A percentile compares a stretch with the other conserved stretches of the same genome.
These are phyloP conservation scores for Esox masquinongy DNA, from an alignment of 2,797 vertebrate genomes.

Conservation along the genomic window DNA sequence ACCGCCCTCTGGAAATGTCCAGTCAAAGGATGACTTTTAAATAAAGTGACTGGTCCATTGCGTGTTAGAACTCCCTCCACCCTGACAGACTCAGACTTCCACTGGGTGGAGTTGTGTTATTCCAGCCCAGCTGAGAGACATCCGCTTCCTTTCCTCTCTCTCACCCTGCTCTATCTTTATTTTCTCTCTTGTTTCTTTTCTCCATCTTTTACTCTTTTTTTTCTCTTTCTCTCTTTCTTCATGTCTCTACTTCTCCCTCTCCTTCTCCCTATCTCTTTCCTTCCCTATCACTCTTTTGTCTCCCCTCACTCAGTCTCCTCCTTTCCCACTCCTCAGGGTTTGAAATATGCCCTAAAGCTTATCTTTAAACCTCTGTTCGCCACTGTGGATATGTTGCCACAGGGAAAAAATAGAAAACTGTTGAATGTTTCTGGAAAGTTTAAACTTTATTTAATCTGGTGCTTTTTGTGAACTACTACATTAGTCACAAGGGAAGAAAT, in stretches of 20 bases:
- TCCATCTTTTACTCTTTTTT: not conserved
- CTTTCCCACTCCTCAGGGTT: conserved; percentile 31
- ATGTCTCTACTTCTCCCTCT: not conserved
- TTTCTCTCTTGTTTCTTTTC: not conserved
- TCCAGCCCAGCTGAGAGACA: not conserved
- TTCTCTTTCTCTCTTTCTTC: not conserved
- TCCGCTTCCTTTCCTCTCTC: not conserved
- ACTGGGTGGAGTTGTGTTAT: conserved; percentile 4
- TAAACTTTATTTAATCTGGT: conserved; percentile 67
- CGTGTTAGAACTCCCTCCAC: not conserved
- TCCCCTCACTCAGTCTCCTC: too few relatives aligned
- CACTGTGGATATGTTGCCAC: conserved; percentile 54
- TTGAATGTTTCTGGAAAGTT: conserved; percentile 58
- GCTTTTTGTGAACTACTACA: conserved; percentile 65
- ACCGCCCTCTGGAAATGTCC: too few relatives aligned
- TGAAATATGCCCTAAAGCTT: conserved; percentile 63
- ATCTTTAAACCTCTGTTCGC: conserved; percentile 58
- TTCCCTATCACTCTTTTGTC: not conserved
- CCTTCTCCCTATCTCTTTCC: conserved; percentile 4
- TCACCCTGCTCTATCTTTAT: not conserved
- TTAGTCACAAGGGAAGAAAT: conserved; percentile 64
- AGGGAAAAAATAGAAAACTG: conserved; percentile 53
- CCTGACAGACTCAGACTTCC: not conserved
- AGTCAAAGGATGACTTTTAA: not conserved
- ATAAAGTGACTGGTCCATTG: not conserved